Percentiles rank a stretch among this genome's conserved stretches.
These are phyloP conservation scores for Nymphicus hollandicus DNA, from an alignment of 2,113 vertebrate species.

Conservation along the genomic window DNA sequence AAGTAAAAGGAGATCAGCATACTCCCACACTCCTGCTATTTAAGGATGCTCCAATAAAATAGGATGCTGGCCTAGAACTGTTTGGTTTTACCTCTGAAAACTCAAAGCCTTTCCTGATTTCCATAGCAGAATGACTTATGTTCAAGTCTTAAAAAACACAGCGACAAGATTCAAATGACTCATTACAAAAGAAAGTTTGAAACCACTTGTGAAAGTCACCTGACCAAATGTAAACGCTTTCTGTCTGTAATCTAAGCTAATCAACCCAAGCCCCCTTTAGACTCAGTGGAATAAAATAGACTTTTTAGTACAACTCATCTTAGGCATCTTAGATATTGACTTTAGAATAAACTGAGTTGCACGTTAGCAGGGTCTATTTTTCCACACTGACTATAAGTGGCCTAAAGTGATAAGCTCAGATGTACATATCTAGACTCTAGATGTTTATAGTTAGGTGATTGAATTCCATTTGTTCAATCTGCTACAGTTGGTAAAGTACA, in stretches of 20 bases:
- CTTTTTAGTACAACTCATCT: background rate
- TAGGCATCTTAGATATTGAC: background rate
- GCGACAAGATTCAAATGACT: background rate
- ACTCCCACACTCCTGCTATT: background rate
- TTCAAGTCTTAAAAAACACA: background rate
- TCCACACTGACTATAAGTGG: background rate
- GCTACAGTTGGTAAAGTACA: background rate
- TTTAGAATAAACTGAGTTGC: slow-evolving; percentile 13
- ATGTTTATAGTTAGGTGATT: background rate
- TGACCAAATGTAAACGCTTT: background rate
- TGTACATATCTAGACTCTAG: background rate
- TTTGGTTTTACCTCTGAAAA: background rate
- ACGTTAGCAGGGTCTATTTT: background rate
- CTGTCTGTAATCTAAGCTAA: background rate
- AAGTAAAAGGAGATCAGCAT: background rate
- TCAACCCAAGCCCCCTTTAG: background rate
- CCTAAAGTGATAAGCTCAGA: background rate
- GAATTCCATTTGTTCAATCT: background rate
- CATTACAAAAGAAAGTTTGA: background rate
- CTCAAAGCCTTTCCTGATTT: background rate
- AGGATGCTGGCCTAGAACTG: accelerated
- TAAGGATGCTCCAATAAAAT: background rate
- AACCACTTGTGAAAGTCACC: background rate
- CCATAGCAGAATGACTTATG: background rate
- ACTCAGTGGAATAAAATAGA: background rate